phyloP scores from a whole-genome alignment of 1,140 invertebrate genomes.

The Cotesia chilonis region DNA sequence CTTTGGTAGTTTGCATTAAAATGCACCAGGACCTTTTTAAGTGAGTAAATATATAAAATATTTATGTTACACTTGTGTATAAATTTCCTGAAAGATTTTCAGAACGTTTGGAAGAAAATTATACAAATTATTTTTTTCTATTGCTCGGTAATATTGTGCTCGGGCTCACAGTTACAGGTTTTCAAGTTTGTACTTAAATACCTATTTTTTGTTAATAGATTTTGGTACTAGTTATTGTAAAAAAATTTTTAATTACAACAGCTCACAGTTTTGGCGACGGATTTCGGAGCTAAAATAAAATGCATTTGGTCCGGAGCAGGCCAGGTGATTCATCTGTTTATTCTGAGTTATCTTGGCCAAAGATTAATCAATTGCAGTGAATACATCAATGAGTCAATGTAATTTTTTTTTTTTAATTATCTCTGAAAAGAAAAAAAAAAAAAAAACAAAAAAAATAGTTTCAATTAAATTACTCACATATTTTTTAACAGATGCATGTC shows the following conservation, averaged over 20 bases:
- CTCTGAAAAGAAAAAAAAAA: no score
- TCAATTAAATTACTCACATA: no score
- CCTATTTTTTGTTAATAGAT: not conserved
- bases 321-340: slow-evolving; percentile 20
- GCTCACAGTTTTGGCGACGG: not conserved
- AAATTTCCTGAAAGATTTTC: no score
- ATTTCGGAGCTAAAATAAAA: not conserved
- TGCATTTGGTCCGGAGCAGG: not conserved
- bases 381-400: slow-evolving; percentile 17
- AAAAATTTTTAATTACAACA: not conserved
- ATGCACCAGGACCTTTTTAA: not conserved
- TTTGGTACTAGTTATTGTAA: no score
- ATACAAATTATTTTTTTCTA: no score
- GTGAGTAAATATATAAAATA: not conserved
- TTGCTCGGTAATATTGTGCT: no score
- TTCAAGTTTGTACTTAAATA: not conserved
- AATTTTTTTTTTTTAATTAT: not conserved
- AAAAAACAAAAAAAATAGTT: no score
- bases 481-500: no score
- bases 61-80: not conserved
- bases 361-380: slow-evolving; percentile 27
- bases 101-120: no score
- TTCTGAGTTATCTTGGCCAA: slow-evolving; percentile 31
- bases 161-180: no score
- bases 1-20: slow-evolving; percentile 3